Evolutionary conservation across 2,888 invertebrate species (phyloP), one percentile per base, ranked within the genome.

Genomic region (Cerceris ruficornis): DNA sequence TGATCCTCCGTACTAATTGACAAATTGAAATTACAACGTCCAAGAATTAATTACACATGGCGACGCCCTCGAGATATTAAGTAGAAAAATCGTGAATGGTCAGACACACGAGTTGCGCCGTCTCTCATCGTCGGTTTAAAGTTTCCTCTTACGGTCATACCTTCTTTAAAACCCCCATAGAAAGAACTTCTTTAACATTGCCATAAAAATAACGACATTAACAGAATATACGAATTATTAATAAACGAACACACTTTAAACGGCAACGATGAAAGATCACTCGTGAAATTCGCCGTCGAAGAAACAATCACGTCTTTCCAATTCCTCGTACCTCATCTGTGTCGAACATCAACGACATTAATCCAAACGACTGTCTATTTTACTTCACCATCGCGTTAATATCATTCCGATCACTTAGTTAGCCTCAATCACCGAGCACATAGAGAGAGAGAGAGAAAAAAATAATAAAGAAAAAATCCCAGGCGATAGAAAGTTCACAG

Each of bases 241-340:
- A n/a, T 7, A 52, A 7, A 7, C 2, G 52, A 52, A 6, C 13
- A 28, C 28, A 28, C 52, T 52, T 52, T 52, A 41, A 52, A 15
- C 50, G 39, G 54, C 43, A 43, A 49, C 14, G 67, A 62, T 41
- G 58, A 65, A 77, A 57, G 46, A 61, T 65, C 60, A 42, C 65
- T 52, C 41, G 65, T 61, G 14, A 50, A 57, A 52, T 58, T 84
- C 84, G 85, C 79, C 85, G 69, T 82, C 75, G 71, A 75, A 80
- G 74, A 80, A 86, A 86, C 85, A 86, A 57, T 83, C 85, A 86
- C 85, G 85, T 86, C 4, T 28, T 86, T 86, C 84, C 84, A 86
- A 61, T 66, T 66, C 71, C 74, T 80, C 77, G 77, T 68, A 72
- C 62, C 77, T 83, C 83, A 54, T 72, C 50, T 2, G 17, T 6